Evolutionary conservation across 2,888 invertebrate species (phyloP), one percentile per base, ranked within the genome.

Genomic region (Oscheius onirici): DNA sequence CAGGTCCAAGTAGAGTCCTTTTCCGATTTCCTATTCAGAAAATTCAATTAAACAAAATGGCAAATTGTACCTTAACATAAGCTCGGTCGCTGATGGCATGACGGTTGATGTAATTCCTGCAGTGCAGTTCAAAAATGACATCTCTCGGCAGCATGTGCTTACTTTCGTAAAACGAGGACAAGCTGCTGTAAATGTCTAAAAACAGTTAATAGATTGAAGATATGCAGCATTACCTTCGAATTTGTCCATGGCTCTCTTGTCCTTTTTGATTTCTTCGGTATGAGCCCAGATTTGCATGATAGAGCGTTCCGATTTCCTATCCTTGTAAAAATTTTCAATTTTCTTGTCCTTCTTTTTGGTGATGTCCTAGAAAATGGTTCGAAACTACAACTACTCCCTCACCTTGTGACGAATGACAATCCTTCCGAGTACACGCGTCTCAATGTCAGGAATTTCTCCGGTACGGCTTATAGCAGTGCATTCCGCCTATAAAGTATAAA

Each of bases 251-350:
- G 86, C 85, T 20, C 65, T 55, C 8, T 69, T 60, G 71, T 88
- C 86, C 26, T 79, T 74, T 55, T 77, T 73, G 65, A 87, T 86
- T 2, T 84, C 74, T 20, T 79, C 77, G 15, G 72, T 76, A 72
- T 87, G 87, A 15, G 84, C 76, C 84, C 85, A 85, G 43, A 87
- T 81, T 46, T 87, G 79, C 84, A 87, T 83, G 15, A 87, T 75
- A 11, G 60, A 74, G 43, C 87, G 74, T 26, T 81, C 65, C 22
- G 85, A 84, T 5, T 72, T 68, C 3, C 87, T 72, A 41, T 87
- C 80, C 26, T 74, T 73, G 68, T 86, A 87, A 67, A 87, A 87
- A 15, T 80, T 73, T 0, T 76, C 69, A 44, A 77, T 77, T 24
- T 76, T 77, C 40, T 81, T 79, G 71, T 84, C 87, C 17, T 80